A percentile compares a stretch with the other conserved stretches of the same genome.
These are phyloP conservation scores for Phortica magna DNA, from an alignment of 2,888 invertebrate genomes.

Conservation along the genomic window DNA sequence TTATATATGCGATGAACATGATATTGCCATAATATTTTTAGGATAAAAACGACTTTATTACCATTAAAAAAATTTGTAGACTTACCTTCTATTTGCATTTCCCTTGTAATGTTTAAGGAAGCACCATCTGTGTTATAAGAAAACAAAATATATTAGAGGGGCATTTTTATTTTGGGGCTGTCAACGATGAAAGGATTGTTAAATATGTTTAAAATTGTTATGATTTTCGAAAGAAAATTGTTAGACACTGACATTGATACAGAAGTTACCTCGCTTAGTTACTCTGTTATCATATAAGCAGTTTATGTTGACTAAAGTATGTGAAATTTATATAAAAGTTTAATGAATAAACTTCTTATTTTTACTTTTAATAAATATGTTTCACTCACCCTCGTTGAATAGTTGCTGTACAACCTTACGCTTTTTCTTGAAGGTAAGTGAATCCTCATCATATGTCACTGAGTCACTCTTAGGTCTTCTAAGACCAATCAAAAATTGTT, in stretches of 20 bases:
- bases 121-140: slow-evolving; percentile 82
- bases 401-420: slow-evolving; percentile 83
- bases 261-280: slow-evolving; percentile 74
- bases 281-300: slow-evolving; percentile 78
- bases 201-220: slow-evolving; percentile 25
- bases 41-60: no score
- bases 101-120: slow-evolving; percentile 84
- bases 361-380: neutral
- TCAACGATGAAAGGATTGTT: neutral
- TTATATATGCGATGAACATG: no score
- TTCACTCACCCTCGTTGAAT: slow-evolving; percentile 78
- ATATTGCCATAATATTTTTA: no score
- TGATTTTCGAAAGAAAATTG: slow-evolving; percentile 48
- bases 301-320: slow-evolving; percentile 40
- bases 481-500: slow-evolving; percentile 80
- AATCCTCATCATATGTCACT: slow-evolving; percentile 81
- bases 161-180: neutral
- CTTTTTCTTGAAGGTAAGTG: slow-evolving; percentile 85
- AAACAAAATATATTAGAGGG: neutral
- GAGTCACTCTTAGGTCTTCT: slow-evolving; percentile 79
- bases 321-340: slow-evolving; percentile 35
- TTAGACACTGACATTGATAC: slow-evolving; percentile 68
- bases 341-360: neutral
- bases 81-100: slow-evolving; percentile 82
- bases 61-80: neutral